Evolutionary conservation across 2,113 vertebrate species (phyloP).

Genomic region (Actenoides lindsayi): DNA sequence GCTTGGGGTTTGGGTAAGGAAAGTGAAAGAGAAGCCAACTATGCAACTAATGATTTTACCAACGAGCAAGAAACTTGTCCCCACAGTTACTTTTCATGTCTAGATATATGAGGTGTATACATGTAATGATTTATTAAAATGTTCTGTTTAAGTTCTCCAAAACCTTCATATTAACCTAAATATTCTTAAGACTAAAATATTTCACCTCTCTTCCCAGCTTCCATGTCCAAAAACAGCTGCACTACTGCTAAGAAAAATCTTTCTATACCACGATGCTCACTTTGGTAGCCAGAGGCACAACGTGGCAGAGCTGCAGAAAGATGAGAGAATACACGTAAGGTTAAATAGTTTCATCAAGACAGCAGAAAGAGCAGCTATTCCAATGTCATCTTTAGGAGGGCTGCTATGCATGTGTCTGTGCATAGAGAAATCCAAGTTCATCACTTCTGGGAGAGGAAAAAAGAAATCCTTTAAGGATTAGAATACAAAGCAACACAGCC

Average conservation of each 20-base stretch:
- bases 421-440: background rate
- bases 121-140: background rate
- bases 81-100: background rate
- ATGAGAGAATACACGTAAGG: background rate
- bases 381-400: background rate
- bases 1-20: background rate
- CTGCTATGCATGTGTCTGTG: background rate
- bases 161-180: background rate
- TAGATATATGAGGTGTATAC: background rate
- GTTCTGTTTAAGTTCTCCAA: background rate
- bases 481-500: background rate
- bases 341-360: background rate
- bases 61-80: background rate
- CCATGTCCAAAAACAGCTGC: background rate
- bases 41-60: constrained; percentile 20
- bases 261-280: background rate
- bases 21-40: background rate
- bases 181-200: background rate
- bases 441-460: background rate
- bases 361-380: background rate
- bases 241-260: background rate
- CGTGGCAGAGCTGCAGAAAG: background rate
- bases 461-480: background rate
- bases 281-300: background rate
- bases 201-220: background rate